Evolutionary conservation across 2,797 vertebrate genomes (phyloP).

Genomic region (Melanotaenia boesemani): DNA sequence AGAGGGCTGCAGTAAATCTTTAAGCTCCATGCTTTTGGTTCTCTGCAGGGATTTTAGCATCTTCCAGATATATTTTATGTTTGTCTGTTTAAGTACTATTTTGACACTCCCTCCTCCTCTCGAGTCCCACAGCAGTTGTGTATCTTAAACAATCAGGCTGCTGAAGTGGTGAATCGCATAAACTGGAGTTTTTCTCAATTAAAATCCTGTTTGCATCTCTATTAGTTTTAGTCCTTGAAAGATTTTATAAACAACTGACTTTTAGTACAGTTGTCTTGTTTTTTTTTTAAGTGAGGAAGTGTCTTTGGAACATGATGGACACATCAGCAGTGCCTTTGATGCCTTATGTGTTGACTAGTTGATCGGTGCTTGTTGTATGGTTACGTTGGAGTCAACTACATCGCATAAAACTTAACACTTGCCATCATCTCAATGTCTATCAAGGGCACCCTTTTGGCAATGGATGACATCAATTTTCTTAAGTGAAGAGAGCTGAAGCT

Average conservation of each 20-base stretch:
- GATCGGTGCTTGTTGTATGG: constrained; percentile 67
- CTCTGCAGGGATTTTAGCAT: constrained; percentile 83
- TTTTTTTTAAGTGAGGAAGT: constrained; percentile 29
- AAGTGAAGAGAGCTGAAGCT: constrained; percentile 73
- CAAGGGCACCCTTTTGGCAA: constrained; percentile 78
- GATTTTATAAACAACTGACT: constrained; percentile 40
- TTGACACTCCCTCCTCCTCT: constrained; percentile 51
- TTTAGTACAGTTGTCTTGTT: constrained; percentile 23
- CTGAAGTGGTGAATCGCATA: constrained; percentile 59
- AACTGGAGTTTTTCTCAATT: constrained; percentile 42
- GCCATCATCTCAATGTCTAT: constrained; percentile 78
- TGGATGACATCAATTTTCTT: constrained; percentile 75
- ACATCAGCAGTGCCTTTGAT: constrained; percentile 22
- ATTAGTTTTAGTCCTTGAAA: constrained; percentile 50
- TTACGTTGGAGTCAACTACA: constrained; percentile 77
- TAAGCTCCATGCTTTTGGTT: constrained; percentile 81
- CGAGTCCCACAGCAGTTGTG: constrained; percentile 52
- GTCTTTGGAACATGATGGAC: constrained; percentile 22
- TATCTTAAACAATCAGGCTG: constrained; percentile 55
- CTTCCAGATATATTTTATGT: constrained; percentile 79
- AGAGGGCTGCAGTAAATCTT: constrained; percentile 82
- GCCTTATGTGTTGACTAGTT: constrained; percentile 65
- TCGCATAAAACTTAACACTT: constrained; percentile 79
- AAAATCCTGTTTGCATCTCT: constrained; percentile 35
- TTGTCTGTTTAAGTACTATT: constrained; percentile 70